These are phyloP conservation scores for Nannospalax galili DNA, from an alignment of 2,113 vertebrate species.

Conservation along the genomic window DNA sequence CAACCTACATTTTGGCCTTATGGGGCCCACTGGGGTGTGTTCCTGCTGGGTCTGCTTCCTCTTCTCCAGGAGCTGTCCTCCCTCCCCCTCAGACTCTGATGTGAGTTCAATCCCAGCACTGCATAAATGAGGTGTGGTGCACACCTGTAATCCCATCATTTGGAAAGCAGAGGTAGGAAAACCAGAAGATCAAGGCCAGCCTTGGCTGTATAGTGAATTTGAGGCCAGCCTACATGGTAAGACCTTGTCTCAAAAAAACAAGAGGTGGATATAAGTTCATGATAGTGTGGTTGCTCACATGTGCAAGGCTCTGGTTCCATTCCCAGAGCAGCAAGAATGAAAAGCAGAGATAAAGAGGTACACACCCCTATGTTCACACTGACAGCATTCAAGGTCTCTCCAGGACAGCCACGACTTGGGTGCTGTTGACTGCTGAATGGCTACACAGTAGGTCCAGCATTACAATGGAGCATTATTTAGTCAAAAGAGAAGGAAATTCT, in stretches of 20 bases:
- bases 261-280: neutral
- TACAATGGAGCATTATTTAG: neutral
- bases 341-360: neutral
- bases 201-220: neutral
- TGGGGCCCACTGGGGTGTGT: neutral
- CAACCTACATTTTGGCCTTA: no score
- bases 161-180: neutral
- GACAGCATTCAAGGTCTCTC: no score
- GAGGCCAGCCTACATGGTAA: neutral
- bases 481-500: neutral
- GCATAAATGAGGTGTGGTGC: no score
- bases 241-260: neutral
- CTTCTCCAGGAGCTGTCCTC: neutral
- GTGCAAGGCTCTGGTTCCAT: neutral
- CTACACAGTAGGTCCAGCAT: fast-evolving
- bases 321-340: neutral
- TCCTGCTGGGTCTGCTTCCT: neutral
- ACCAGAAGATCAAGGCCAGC: neutral
- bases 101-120: no score
- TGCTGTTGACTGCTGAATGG: neutral
- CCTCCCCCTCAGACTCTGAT: no score
- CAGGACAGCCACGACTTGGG: no score
- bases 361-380: neutral
- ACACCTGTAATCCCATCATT: neutral
- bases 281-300: neutral